Base-by-base conservation (phyloP, 1,140 invertebrate species). In the Tetragonula clypearis region DNA sequence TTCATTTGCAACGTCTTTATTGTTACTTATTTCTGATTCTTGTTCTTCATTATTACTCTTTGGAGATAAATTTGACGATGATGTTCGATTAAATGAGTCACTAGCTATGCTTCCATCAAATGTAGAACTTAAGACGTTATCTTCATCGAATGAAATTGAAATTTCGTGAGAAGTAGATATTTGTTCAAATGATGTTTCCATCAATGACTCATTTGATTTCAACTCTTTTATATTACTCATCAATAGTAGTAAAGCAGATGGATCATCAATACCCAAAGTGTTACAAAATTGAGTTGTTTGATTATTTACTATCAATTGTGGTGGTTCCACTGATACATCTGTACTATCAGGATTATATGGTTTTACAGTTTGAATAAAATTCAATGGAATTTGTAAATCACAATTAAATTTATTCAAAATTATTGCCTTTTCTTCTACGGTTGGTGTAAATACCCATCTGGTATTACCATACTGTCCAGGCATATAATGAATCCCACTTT, bases 211-310 rank as follows among this genome's bases (percentile, higher is more conserved):
- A 35, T 83, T 79, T 19, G 78, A 87, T 84, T 88, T 84, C 17
- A 53, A 69, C 49, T 90, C 73, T 35, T 78, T 88, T 69, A 68
- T 35, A 76, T 82, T 79, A 17, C 58, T 72, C 17, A 93, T 91
- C 21, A 94, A 77, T 78, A 90, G 90, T 15, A 95, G 3, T 55
- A 97, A 91, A 30, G 93, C 94, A 12, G 96, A 92, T 5, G 98
- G 98, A 95, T 99, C 98, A 86, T 97, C 96, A 21, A 99, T 96
- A 14, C 96, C 96, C 26, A 99, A 93, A 92, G 95, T 96, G n/a
- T 97, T 95, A 95, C 98, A 99, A 78, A 99, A 96, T 66, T 96
- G 92, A 14, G 95, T 96, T 12, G 98, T 99, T 94, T 99, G 98
- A 26, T 97, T 96, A 95, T 99, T 99, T 21, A 96, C 92, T 82